These are phyloP conservation scores for Rotaria magnacalcarata DNA, from an alignment of 2,888 invertebrate species.

Conservation along the genomic window DNA sequence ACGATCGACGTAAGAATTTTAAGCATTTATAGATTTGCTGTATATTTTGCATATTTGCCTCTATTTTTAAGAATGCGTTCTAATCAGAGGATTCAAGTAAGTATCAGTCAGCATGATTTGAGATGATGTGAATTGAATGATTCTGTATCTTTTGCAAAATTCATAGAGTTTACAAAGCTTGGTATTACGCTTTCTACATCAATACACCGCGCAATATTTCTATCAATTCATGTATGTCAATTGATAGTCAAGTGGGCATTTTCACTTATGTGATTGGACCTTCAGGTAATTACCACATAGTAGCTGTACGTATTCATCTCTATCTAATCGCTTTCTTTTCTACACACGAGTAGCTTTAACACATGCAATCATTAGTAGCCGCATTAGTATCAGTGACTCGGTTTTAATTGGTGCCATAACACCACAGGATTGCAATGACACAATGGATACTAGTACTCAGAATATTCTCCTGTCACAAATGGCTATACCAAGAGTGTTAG, in stretches of 20 bases:
- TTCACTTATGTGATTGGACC: constrained; percentile 51
- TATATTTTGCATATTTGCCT: background rate
- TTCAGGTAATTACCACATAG: background rate
- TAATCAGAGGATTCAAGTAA: constrained; percentile 50
- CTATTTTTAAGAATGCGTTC: constrained; percentile 48
- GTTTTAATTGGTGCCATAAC: constrained; percentile 51
- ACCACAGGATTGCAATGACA: constrained; percentile 49
- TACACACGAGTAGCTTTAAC: constrained; percentile 38
- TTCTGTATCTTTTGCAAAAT: too few species aligned
- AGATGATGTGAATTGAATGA: too few species aligned
- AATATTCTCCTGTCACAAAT: background rate
- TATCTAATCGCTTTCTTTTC: too few species aligned
- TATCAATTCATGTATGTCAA: constrained; percentile 48
- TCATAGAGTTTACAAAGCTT: constrained; percentile 48
- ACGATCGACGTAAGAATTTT: background rate
- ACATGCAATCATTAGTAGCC: constrained; percentile 49
- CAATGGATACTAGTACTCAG: background rate
- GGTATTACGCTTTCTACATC: constrained; percentile 53
- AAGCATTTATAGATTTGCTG: too few species aligned
- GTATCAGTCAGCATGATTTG: constrained; percentile 33
- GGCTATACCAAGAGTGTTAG: background rate
- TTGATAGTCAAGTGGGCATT: constrained; percentile 52
- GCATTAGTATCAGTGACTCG: constrained; percentile 49
- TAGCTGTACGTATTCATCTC: too few species aligned
- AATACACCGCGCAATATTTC: constrained; percentile 47